Evolutionary conservation across 2,797 vertebrate genomes (phyloP).

Genomic region (Epinephelus coioides): DNA sequence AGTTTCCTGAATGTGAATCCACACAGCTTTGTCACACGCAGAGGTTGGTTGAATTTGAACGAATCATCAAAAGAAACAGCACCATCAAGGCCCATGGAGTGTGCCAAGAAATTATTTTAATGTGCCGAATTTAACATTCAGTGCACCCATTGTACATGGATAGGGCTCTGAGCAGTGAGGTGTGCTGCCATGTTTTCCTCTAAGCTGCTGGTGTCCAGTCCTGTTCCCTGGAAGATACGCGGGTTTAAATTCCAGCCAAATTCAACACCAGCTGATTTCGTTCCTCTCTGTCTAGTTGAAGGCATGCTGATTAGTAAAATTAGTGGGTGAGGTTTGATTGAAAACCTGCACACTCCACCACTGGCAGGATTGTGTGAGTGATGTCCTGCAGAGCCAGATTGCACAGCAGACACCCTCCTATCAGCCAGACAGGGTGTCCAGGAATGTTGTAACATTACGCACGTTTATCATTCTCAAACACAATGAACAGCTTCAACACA

Average conservation of each 20-base stretch:
- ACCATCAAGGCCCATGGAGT: background rate
- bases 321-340: constrained; percentile 63
- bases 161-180: constrained; percentile 37
- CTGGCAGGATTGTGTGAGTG: constrained; percentile 47
- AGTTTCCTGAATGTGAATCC: constrained; percentile 33
- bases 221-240: constrained; percentile 58
- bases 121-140: constrained; percentile 44
- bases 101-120: constrained; percentile 52
- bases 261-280: constrained; percentile 53
- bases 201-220: constrained; percentile 35
- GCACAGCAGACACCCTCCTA: constrained; percentile 36
- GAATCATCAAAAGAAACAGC: constrained; percentile 30
- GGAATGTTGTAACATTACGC: constrained; percentile 39
- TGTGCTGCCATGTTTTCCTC: constrained; percentile 42
- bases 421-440: constrained; percentile 39
- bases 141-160: constrained; percentile 30
- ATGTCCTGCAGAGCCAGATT: constrained; percentile 45
- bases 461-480: background rate
- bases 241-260: constrained; percentile 54
- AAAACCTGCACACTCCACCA: constrained; percentile 49
- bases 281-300: constrained; percentile 58
- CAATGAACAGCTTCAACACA: constrained; percentile 7
- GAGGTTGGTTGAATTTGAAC: constrained; percentile 29
- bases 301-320: constrained; percentile 67
- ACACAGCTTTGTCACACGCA: constrained; percentile 20